phyloP scores from a whole-genome alignment of 1,140 invertebrate genomes.

The Drosophila ogumai region DNA sequence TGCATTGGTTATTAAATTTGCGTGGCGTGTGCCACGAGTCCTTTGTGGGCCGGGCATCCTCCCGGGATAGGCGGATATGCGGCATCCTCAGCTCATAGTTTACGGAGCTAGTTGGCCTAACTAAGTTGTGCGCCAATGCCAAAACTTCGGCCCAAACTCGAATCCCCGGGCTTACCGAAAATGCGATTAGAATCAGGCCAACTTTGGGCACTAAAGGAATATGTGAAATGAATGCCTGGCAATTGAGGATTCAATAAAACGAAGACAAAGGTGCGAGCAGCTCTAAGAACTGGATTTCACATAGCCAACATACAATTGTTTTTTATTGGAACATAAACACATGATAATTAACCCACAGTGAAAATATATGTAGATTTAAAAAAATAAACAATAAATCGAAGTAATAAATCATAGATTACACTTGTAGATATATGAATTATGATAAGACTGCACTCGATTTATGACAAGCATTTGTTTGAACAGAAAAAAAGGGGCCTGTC shows the following conservation, averaged over 20 bases:
- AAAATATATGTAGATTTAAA: background rate
- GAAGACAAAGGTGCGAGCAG: background rate
- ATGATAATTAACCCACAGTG: background rate
- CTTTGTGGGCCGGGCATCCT: constrained; percentile 6
- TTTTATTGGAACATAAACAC: background rate
- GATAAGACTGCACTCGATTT: background rate
- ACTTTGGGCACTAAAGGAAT: constrained; percentile 18
- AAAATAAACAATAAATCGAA: background rate
- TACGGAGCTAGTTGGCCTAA: constrained; percentile 64
- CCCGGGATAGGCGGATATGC: constrained; percentile 37
- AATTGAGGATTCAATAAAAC: constrained; percentile 9
- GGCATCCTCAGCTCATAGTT: constrained; percentile 41
- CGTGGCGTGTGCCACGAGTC: constrained; percentile 10
- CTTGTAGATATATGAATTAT: background rate
- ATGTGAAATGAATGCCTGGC: constrained; percentile 14
- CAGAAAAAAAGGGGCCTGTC: background rate
- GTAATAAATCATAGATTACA: background rate
- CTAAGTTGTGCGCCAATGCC: constrained; percentile 53
- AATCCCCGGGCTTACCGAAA: constrained; percentile 32
- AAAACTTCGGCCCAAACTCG: constrained; percentile 41
- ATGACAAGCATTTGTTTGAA: background rate
- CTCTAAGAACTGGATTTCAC: background rate
- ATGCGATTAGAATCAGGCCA: constrained; percentile 51
- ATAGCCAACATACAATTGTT: background rate
- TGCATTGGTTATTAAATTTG: constrained; percentile 60